Conservation (phyloP, 2,888 invertebrate genomes). For the Drosophila gaucha region DNA sequence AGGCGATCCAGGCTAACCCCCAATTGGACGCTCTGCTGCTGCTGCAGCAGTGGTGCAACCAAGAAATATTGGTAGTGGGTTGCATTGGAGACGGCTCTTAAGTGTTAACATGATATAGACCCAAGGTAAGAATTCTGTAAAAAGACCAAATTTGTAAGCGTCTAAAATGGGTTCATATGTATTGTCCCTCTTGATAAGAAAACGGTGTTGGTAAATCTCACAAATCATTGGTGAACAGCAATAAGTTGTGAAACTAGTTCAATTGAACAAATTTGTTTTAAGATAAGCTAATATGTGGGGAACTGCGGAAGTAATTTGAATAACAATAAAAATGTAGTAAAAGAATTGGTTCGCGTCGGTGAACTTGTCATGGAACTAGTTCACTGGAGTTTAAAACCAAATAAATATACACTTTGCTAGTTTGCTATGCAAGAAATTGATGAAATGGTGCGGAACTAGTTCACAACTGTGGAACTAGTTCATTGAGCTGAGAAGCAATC, state of each 20-base stretch:
- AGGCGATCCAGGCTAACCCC: conserved; percentile 21
- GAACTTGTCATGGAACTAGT: background rate
- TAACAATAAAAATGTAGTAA: background rate
- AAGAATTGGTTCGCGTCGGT: too few species aligned
- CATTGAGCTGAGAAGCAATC: background rate
- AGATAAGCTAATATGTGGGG: background rate
- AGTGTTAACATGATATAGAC: conserved; percentile 60
- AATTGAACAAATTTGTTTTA: background rate
- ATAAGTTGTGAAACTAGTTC: background rate
- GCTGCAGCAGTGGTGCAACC: conserved; percentile 49
- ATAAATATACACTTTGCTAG: too few species aligned
- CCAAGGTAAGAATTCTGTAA: conserved; percentile 56
- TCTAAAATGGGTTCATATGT: conserved; percentile 15
- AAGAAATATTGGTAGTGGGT: conserved; percentile 70
- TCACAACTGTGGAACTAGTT: background rate
- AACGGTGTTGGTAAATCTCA: conserved; percentile 42
- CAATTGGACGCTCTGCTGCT: conserved; percentile 71
- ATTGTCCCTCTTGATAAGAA: conserved; percentile 17
- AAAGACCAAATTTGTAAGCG: conserved; percentile 14
- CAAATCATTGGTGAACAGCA: conserved; percentile 17
- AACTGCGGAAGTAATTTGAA: background rate
- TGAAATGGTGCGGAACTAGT: background rate
- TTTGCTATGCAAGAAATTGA: background rate
- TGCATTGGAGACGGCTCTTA: conserved; percentile 39
- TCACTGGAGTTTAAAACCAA: too few species aligned